Evolutionary conservation across 92 coral and sea anemone genomes (phyloP), one percentile per base, ranked within the genome.

Genomic region (Scolanthus callimorphus): DNA sequence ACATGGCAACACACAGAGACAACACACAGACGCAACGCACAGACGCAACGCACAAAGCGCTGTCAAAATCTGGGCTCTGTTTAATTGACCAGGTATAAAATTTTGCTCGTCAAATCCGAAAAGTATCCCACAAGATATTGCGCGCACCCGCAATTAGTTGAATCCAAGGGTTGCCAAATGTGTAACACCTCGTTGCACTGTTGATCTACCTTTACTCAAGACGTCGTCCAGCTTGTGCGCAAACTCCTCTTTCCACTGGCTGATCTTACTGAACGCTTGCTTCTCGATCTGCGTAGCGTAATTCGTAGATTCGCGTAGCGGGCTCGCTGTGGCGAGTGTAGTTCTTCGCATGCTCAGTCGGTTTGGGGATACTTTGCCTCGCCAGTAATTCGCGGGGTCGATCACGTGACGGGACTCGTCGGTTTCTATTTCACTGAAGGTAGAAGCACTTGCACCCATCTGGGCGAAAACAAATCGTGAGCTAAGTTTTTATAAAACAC

Each of bases 191-290:
- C n/a, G n/a, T n/a, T n/a, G n/a, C n/a, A n/a, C n/a, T n/a, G n/a
- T n/a, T n/a, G n/a, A n/a, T n/a, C n/a, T n/a, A 34, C 74, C 65
- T 46, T 68, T 68, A 1, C 65, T 45, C 1, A 68, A 65, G 22
- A 68, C 65, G 20, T 68, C 65, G 20, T 68, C 75, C 20, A 68
- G 65, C 25, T 68, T 68, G 23, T 47, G 20, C 0, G 75, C 75
- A 47, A 68, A 68, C 3, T 68, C 51, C 2, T 59, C 54, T 44
- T 68, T 68, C 75, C 75, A 68, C 22, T 57, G 51, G 49, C 75
- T 68, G 0, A 68, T 68, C 31, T 68, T 68, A 58, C 26, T 27
- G 41, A 68, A 68, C 45, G 75, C 75, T 12, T 68, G 17, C 2
- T 53, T 49, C 43, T 68, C 75, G 13, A 68, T 57, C 12, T 55